Evolutionary conservation across 2,888 invertebrate species (phyloP).

Genomic region (Cyaniris semiargus): DNA sequence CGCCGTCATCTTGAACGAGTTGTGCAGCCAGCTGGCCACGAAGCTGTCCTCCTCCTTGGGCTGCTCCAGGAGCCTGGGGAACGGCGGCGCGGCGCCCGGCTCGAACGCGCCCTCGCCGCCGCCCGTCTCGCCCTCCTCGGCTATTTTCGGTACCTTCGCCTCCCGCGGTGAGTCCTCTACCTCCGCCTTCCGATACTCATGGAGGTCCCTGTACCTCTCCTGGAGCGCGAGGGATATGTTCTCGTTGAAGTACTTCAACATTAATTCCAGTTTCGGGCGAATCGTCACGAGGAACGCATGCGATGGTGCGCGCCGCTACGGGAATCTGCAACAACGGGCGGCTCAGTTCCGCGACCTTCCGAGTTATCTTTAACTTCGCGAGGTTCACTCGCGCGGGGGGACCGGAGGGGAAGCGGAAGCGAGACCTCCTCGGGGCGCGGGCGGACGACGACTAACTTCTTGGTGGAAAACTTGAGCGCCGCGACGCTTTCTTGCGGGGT

Average conservation of each 20-base stretch:
- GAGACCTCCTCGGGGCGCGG: conserved; percentile 79
- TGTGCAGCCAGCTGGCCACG: conserved; percentile 86
- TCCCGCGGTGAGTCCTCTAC: conserved; percentile 76
- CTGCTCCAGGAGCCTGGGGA: conserved; percentile 72
- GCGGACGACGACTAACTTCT: conserved; percentile 81
- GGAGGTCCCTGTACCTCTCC: conserved; percentile 80
- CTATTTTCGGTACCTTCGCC: conserved; percentile 77
- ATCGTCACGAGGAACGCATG: conserved; percentile 71
- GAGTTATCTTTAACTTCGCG: conserved; percentile 42
- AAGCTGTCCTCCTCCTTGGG: conserved; percentile 84
- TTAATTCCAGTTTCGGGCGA: conserved; percentile 76
- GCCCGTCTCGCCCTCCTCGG: conserved; percentile 71
- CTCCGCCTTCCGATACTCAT: conserved; percentile 78
- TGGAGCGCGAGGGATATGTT: conserved; percentile 80
- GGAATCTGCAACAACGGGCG: conserved; percentile 50
- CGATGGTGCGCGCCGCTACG: conserved; percentile 56
- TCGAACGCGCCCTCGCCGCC: conserved; percentile 77
- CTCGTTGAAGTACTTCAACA: conserved; percentile 81
- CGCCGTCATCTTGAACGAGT: conserved; percentile 83
- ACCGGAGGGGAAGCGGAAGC: conserved; percentile 66
- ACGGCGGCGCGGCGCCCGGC: conserved; percentile 75
- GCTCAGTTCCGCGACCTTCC: conserved; percentile 39
- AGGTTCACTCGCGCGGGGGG: conserved; percentile 47
- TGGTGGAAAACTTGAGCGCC: conserved; percentile 80
- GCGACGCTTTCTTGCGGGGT: conserved; percentile 78